Evolutionary conservation across 2,888 invertebrate genomes (phyloP).

Genomic region (Chirona hameri): DNA sequence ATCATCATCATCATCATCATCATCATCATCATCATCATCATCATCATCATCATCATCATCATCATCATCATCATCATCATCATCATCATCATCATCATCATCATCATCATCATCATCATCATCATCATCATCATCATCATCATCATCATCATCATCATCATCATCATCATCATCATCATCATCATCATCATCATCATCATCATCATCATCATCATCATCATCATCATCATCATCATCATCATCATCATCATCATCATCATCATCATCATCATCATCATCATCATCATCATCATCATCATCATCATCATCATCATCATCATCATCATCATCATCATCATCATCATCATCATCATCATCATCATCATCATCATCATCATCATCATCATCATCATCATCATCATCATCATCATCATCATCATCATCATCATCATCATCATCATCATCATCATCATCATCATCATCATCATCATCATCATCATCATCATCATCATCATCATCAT

Average conservation of each 20-base stretch:
- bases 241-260: constrained; percentile 22
- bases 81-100: constrained; percentile 22
- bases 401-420: constrained; percentile 22
- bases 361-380: constrained; percentile 22
- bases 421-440: constrained; percentile 22
- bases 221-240: constrained; percentile 22
- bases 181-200: background rate
- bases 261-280: constrained; percentile 22
- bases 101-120: constrained; percentile 22
- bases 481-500: constrained; percentile 22
- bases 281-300: constrained; percentile 22
- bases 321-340: constrained; percentile 22
- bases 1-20: constrained; percentile 22
- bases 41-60: constrained; percentile 22
- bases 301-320: constrained; percentile 22
- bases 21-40: constrained; percentile 22
- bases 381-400: constrained; percentile 22
- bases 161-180: constrained; percentile 22
- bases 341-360: constrained; percentile 22
- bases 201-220: constrained; percentile 22
- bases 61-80: constrained; percentile 22
- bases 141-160: constrained; percentile 22
- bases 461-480: constrained; percentile 22
- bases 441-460: constrained; percentile 22
- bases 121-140: constrained; percentile 22